These are phyloP conservation scores for Cephalopachus bancanus DNA, from an alignment of 2,797 vertebrate genomes.

Conservation along the genomic window DNA sequence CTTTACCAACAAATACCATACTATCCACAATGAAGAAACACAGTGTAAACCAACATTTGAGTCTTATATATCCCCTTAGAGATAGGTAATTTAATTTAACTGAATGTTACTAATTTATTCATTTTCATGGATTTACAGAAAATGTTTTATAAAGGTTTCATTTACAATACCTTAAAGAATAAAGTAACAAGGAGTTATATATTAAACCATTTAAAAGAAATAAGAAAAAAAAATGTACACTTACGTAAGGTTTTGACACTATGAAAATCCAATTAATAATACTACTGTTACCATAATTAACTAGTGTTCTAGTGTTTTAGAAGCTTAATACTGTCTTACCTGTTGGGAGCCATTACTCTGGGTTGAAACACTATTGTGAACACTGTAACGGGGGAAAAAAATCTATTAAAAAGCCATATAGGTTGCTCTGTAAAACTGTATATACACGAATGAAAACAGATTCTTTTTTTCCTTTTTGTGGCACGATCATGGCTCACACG, in stretches of 20 bases:
- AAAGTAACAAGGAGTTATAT: constrained; percentile 23
- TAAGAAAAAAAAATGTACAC: constrained; percentile 59
- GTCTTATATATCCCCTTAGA: not conserved
- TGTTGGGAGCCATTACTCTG: constrained; percentile 91
- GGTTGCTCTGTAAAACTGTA: constrained; percentile 15
- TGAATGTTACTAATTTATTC: not conserved
- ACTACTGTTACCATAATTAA: not conserved
- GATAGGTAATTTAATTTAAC: not conserved
- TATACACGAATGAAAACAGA: not conserved
- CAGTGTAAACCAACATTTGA: constrained; percentile 10
- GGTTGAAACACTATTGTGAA: constrained; percentile 88
- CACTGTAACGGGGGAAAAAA: constrained; percentile 87
- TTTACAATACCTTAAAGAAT: constrained; percentile 36
- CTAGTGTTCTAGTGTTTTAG: not conserved
- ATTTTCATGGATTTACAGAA: constrained; percentile 33
- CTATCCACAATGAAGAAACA: not conserved
- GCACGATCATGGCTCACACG: too few species aligned
- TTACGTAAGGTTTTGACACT: not conserved
- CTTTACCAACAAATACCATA: constrained; percentile 35
- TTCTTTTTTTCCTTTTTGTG: too few species aligned
- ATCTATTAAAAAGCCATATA: constrained; percentile 30
- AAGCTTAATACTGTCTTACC: constrained; percentile 82
- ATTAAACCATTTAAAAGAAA: not conserved
- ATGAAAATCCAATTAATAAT: constrained; percentile 46
- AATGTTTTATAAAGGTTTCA: constrained; percentile 16